These are phyloP conservation scores for Enoplosus armatus DNA, from an alignment of 2,797 vertebrate species.

Conservation along the genomic window DNA sequence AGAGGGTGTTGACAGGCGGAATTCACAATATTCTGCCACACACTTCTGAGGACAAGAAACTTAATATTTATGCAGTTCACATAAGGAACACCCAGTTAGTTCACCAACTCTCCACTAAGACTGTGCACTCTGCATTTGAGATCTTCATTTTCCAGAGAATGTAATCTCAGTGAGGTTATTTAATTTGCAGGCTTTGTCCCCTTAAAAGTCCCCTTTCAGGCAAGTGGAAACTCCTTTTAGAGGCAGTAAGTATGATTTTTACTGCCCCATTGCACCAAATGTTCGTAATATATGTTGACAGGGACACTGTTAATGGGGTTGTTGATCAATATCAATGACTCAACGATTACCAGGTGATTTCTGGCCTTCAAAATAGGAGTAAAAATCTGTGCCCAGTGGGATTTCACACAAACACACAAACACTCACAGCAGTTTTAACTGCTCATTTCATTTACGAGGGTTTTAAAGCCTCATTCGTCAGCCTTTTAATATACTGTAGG, in stretches of 20 bases:
- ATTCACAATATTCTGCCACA: slow-evolving; percentile 31
- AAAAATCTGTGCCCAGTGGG: slow-evolving; percentile 19
- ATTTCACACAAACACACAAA: slow-evolving; percentile 12
- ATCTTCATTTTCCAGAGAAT: slow-evolving; percentile 29
- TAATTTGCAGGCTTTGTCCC: slow-evolving; percentile 39
- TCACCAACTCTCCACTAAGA: slow-evolving; percentile 10
- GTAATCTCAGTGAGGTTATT: slow-evolving; percentile 32
- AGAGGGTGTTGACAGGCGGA: slow-evolving; percentile 27
- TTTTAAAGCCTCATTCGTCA: slow-evolving; percentile 20
- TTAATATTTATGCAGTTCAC: slow-evolving; percentile 35
- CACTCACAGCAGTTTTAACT: not conserved
- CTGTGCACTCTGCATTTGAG: slow-evolving; percentile 13
- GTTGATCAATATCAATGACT: slow-evolving; percentile 55
- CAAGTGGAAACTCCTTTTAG: slow-evolving; percentile 33
- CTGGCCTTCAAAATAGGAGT: slow-evolving; percentile 15
- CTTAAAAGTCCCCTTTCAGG: slow-evolving; percentile 21
- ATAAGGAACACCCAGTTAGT: not conserved
- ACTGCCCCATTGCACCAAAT: slow-evolving; percentile 43
- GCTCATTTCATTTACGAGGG: slow-evolving; percentile 6
- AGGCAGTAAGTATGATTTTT: slow-evolving; percentile 20
- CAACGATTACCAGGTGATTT: slow-evolving; percentile 29
- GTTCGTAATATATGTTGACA: slow-evolving; percentile 40
- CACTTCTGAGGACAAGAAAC: slow-evolving; percentile 14
- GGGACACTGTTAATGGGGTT: slow-evolving; percentile 35
- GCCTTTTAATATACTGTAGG: not conserved